phyloP scores from a whole-genome alignment of 2,888 invertebrate genomes.

The Platycheirus rosarum region DNA sequence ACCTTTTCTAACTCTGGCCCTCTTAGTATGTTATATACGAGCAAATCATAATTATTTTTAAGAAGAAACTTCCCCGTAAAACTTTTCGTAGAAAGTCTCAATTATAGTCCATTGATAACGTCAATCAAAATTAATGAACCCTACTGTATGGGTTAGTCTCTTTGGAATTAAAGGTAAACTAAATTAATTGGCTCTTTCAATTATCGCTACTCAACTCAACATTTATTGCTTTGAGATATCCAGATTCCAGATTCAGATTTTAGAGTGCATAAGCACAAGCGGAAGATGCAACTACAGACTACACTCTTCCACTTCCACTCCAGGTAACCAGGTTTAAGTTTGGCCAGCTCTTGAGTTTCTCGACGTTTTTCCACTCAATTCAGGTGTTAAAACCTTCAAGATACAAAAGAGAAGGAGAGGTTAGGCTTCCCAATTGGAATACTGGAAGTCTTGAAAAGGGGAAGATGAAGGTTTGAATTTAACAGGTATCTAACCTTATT shows the following conservation, averaged over 20 bases:
- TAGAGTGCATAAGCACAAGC: neutral
- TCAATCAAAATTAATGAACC: conserved; percentile 69
- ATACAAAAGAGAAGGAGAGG: conserved; percentile 11
- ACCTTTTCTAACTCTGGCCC: too few species aligned
- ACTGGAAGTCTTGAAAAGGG: conserved; percentile 42
- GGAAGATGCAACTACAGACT: neutral
- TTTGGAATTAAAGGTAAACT: conserved; percentile 55
- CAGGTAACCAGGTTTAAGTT: neutral
- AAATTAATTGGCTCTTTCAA: conserved; percentile 70
- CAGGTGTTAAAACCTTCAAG: conserved; percentile 14
- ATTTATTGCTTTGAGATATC: conserved; percentile 50
- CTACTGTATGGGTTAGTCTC: conserved; percentile 41
- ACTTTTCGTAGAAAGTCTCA: too few species aligned
- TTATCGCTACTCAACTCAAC: conserved; percentile 50
- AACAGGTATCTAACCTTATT: conserved; percentile 1
- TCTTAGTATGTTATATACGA: too few species aligned
- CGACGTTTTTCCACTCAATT: conserved; percentile 27
- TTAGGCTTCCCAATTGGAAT: conserved; percentile 51
- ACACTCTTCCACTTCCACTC: neutral
- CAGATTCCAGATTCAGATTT: conserved; percentile 6
- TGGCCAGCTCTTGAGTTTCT: conserved; percentile 50
- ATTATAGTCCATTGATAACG: conserved; percentile 55
- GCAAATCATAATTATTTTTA: too few species aligned
- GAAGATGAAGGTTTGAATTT: neutral
- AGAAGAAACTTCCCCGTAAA: too few species aligned